Evolutionary conservation across 2,888 invertebrate genomes (phyloP).

Genomic region (Tetranychus piercei): DNA sequence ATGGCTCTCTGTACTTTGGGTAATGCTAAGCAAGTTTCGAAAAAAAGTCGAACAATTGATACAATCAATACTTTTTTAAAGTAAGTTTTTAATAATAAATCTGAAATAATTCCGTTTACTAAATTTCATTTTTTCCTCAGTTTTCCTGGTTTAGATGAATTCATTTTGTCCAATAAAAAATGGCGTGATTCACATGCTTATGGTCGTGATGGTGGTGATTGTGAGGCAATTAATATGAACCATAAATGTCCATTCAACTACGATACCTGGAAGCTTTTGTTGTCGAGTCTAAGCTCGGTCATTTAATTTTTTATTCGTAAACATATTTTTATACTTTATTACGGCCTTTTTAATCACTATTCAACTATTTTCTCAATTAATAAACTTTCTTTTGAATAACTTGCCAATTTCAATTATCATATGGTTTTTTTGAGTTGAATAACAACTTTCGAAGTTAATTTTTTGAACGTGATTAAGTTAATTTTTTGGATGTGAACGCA

Average conservation of each 20-base stretch:
- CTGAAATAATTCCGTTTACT: background rate
- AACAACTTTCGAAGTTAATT: too few relatives aligned
- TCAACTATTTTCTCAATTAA: background rate
- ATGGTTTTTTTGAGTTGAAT: too few relatives aligned
- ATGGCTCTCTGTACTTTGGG: slow-evolving; percentile 8
- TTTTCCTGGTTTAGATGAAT: slow-evolving; percentile 1
- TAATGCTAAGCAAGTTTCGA: background rate
- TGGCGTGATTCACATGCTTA: slow-evolving; percentile 3
- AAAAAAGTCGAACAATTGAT: background rate
- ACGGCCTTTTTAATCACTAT: background rate
- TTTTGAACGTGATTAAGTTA: too few relatives aligned
- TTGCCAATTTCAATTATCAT: too few relatives aligned
- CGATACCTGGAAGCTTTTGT: background rate
- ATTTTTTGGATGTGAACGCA: too few relatives aligned
- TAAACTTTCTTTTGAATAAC: background rate
- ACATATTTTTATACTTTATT: background rate
- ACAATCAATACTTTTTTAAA: background rate
- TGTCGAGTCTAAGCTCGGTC: background rate
- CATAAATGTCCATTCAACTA: slow-evolving; percentile 3
- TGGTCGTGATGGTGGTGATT: background rate
- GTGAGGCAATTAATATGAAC: background rate
- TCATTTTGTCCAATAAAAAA: background rate
- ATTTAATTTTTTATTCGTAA: background rate
- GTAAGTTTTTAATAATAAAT: background rate
- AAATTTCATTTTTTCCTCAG: background rate